Conservation (phyloP, 2,797 vertebrate species). For the Xerus rutilus region DNA sequence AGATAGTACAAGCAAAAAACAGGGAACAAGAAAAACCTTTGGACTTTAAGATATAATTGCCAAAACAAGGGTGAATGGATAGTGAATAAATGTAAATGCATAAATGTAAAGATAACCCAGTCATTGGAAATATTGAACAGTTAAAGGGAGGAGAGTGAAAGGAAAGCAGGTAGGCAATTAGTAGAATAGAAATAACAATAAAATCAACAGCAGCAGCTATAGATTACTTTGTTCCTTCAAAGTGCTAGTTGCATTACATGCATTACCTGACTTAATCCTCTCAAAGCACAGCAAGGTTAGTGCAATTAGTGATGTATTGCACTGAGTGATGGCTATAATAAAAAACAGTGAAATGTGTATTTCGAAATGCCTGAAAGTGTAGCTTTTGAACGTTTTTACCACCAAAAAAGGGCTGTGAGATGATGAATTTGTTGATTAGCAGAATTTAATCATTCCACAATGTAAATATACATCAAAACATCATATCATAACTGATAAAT, state of each 20-base stretch:
- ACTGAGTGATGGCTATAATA: neutral
- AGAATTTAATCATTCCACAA: neutral
- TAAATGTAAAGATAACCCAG: constrained; percentile 52
- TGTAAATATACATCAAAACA: neutral
- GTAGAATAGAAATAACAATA: constrained; percentile 37
- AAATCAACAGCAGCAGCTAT: constrained; percentile 16
- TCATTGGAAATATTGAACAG: constrained; percentile 18
- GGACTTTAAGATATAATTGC: constrained; percentile 59
- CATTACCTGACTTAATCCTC: constrained; percentile 54
- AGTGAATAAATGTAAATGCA: constrained; percentile 4
- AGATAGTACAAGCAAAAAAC: neutral
- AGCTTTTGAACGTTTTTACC: neutral
- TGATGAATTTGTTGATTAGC: neutral
- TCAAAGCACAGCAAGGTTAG: constrained; percentile 26
- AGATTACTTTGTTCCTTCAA: neutral
- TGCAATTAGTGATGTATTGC: neutral
- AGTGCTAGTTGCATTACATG: neutral
- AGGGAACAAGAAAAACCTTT: constrained; percentile 30
- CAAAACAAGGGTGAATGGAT: constrained; percentile 43
- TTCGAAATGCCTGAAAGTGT: neutral
- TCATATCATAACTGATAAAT: neutral
- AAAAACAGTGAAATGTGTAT: neutral
- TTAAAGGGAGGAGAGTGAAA: neutral
- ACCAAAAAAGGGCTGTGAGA: neutral
- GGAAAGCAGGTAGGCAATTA: neutral